Percentiles rank a stretch among this genome's conserved stretches.
Conservation (phyloP, 2,888 invertebrate species). For the Cheilosia scutellata region DNA sequence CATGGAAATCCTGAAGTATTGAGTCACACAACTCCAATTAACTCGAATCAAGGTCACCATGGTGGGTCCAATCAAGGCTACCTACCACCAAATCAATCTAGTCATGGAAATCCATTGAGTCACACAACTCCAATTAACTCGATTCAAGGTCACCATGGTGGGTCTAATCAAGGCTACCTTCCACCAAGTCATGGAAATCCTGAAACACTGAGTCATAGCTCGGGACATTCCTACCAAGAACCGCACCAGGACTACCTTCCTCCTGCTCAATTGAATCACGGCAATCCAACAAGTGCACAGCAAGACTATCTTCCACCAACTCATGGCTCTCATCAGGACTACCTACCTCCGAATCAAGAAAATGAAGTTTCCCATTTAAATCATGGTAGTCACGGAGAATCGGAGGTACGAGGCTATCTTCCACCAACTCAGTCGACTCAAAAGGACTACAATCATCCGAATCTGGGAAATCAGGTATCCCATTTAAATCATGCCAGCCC, state of each 20-base stretch:
- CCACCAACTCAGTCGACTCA: neutral
- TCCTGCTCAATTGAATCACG: neutral
- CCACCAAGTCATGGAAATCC: conserved; percentile 13
- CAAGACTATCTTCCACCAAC: conserved; percentile 24
- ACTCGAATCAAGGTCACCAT: neutral
- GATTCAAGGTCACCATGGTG: neutral
- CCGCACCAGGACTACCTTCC: conserved; percentile 33
- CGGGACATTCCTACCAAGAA: neutral
- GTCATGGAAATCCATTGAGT: neutral
- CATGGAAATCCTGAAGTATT: neutral
- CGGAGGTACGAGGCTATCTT: neutral
- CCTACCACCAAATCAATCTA: conserved; percentile 14
- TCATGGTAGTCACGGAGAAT: neutral
- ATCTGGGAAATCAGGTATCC: too few relatives aligned
- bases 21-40: neutral
- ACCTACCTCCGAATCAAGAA: neutral
- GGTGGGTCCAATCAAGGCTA: conserved; percentile 4
- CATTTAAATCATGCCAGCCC: too few relatives aligned
- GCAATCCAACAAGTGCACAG: neutral
- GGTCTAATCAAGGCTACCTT: conserved; percentile 4
- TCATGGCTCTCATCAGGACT: neutral
- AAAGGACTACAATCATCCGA: too few relatives aligned
- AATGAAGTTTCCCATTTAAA: neutral
- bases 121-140: neutral
- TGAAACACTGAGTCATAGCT: neutral